Evolutionary conservation across 1,140 invertebrate genomes (phyloP).

Genomic region (Lethocerus indicus): DNA sequence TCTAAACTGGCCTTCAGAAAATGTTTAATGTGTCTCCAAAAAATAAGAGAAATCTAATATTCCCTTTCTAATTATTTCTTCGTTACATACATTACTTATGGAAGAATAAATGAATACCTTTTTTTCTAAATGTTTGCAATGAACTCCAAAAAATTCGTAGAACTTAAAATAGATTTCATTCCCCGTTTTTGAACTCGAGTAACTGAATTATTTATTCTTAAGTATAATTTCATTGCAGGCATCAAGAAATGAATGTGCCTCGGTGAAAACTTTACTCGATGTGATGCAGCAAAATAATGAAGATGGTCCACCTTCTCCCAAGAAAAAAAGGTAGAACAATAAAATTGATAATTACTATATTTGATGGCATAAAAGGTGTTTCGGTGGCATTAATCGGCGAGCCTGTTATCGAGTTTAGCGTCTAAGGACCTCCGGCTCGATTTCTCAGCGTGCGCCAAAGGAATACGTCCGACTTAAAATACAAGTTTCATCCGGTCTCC

Average conservation of each 20-base stretch:
- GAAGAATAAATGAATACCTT: background rate
- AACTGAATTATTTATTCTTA: background rate
- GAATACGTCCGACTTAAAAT: background rate
- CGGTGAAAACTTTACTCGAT: slow-evolving; percentile 4
- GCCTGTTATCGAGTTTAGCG: background rate
- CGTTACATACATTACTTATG: background rate
- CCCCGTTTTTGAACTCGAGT: background rate
- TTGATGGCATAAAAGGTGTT: too few species aligned
- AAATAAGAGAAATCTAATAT: background rate
- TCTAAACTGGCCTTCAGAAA: background rate
- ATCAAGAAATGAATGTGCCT: slow-evolving; percentile 1
- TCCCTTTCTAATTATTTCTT: background rate
- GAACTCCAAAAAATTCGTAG: background rate
- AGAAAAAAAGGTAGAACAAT: slow-evolving; percentile 2
- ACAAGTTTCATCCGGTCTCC: background rate
- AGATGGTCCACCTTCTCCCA: slow-evolving; percentile 6
- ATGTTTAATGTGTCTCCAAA: background rate
- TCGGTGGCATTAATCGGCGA: background rate
- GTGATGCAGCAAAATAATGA: slow-evolving; percentile 1
- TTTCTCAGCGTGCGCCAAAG: background rate
- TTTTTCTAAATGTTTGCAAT: background rate
- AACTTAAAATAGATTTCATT: background rate
- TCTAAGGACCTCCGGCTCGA: background rate
- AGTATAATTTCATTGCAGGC: slow-evolving; percentile 2
- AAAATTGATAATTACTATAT: background rate